phyloP scores from a whole-genome alignment of 2,888 invertebrate genomes.

The Patella pellucida region DNA sequence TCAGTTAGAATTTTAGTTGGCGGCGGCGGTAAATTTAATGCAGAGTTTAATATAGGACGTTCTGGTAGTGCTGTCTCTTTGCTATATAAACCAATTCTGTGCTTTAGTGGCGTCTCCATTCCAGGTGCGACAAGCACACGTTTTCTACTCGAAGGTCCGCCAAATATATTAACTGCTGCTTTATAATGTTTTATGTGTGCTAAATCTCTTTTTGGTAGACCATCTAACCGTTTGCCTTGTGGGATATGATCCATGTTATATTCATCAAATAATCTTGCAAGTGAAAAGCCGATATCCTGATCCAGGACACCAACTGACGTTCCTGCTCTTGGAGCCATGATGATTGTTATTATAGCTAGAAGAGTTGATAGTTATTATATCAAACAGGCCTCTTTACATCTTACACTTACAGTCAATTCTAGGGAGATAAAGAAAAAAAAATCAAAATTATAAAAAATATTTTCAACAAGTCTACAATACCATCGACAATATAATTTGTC shows the following conservation, averaged over 20 bases:
- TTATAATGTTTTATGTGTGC: slow-evolving; percentile 63
- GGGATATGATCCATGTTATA: slow-evolving; percentile 66
- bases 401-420: no score
- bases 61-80: slow-evolving; percentile 39
- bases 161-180: slow-evolving; percentile 66
- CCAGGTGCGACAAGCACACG: slow-evolving; percentile 61
- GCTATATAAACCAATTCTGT: slow-evolving; percentile 52
- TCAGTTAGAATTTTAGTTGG: slow-evolving; percentile 40
- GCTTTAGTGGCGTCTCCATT: slow-evolving; percentile 61
- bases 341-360: not conserved
- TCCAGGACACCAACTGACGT: slow-evolving; percentile 42
- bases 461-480: no score
- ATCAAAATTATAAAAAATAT: no score
- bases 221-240: slow-evolving; percentile 56
- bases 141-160: slow-evolving; percentile 60
- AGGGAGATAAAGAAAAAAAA: no score
- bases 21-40: slow-evolving; percentile 41
- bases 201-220: slow-evolving; percentile 60
- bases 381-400: no score
- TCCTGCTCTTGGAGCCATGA: slow-evolving; percentile 39
- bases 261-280: slow-evolving; percentile 65
- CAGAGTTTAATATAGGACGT: slow-evolving; percentile 43
- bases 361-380: no score
- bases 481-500: no score
- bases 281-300: slow-evolving; percentile 56